Evolutionary conservation across 1,140 invertebrate genomes (phyloP).

Genomic region (Neuroterus valhalla): DNA sequence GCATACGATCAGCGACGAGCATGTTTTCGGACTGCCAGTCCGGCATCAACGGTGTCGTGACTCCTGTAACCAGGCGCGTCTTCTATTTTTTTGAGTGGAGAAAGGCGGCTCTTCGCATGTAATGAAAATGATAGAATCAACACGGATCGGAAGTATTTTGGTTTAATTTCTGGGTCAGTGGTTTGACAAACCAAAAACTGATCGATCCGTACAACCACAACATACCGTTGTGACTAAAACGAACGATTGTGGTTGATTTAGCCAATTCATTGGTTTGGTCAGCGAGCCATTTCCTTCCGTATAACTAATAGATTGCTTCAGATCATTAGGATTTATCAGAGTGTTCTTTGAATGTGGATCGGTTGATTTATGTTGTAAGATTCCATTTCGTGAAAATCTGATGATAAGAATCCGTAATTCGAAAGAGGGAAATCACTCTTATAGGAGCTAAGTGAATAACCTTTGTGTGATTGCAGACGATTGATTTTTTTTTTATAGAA

Average conservation of each 20-base stretch:
- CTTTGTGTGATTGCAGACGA: neutral
- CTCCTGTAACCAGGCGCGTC: no score
- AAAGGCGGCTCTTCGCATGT: neutral
- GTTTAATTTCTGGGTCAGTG: conserved; percentile 7
- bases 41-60: no score
- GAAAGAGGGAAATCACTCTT: neutral
- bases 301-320: neutral
- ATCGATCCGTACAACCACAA: conserved; percentile 21
- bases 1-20: no score
- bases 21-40: no score
- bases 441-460: neutral
- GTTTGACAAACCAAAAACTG: conserved; percentile 10
- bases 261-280: conserved; percentile 13
- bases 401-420: neutral
- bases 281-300: neutral
- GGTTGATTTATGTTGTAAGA: neutral
- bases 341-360: neutral
- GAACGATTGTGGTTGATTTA: conserved; percentile 1
- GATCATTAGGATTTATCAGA: neutral
- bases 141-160: neutral
- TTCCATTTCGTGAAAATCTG: neutral
- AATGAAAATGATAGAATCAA: neutral
- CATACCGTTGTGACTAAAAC: conserved; percentile 6
- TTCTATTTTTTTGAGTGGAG: no score
- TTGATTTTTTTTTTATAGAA: neutral